These are phyloP conservation scores for Percopsis omiscomaycus DNA, from an alignment of 2,797 vertebrate species.

Conservation along the genomic window DNA sequence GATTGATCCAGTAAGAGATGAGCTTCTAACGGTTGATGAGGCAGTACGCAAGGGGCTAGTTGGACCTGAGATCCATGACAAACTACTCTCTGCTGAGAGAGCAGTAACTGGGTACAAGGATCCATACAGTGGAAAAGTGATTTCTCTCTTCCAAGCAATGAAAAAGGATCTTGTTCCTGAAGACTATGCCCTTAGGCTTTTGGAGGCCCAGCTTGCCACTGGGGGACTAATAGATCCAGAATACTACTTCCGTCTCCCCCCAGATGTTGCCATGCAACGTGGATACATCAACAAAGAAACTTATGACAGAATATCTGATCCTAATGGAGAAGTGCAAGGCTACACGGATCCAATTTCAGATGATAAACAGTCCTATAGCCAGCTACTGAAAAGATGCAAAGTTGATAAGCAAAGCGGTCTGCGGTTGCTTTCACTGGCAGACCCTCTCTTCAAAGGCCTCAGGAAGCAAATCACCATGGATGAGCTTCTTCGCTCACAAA, in stretches of 20 bases:
- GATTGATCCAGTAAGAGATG: slow-evolving; percentile 86
- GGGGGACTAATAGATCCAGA: slow-evolving; percentile 91
- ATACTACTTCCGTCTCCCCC: slow-evolving; percentile 90
- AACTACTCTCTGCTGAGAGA: slow-evolving; percentile 91
- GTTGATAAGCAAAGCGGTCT: slow-evolving; percentile 80
- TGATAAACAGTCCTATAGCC: slow-evolving; percentile 86
- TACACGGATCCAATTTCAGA: slow-evolving; percentile 88
- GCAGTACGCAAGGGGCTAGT: slow-evolving; percentile 92
- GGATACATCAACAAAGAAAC: slow-evolving; percentile 93
- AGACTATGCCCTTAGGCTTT: slow-evolving; percentile 89
- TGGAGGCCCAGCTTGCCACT: slow-evolving; percentile 92
- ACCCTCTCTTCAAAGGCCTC: slow-evolving; percentile 91
- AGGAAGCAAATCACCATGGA: slow-evolving; percentile 92
- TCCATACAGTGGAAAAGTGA: slow-evolving; percentile 91
- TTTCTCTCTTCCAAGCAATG: slow-evolving; percentile 97
- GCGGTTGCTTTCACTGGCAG: slow-evolving; percentile 83
- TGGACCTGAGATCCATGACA: slow-evolving; percentile 93
- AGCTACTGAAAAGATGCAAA: slow-evolving; percentile 86
- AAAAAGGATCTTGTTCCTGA: slow-evolving; percentile 89
- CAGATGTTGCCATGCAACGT: slow-evolving; percentile 87
- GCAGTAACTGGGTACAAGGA: slow-evolving; percentile 94
- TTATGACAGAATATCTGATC: slow-evolving; percentile 82
- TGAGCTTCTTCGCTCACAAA: slow-evolving; percentile 88
- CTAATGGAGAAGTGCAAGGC: slow-evolving; percentile 76
- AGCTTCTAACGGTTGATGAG: slow-evolving; percentile 92